Evolutionary conservation across 2,888 invertebrate species (phyloP).

Genomic region (Deilephila elpenor): DNA sequence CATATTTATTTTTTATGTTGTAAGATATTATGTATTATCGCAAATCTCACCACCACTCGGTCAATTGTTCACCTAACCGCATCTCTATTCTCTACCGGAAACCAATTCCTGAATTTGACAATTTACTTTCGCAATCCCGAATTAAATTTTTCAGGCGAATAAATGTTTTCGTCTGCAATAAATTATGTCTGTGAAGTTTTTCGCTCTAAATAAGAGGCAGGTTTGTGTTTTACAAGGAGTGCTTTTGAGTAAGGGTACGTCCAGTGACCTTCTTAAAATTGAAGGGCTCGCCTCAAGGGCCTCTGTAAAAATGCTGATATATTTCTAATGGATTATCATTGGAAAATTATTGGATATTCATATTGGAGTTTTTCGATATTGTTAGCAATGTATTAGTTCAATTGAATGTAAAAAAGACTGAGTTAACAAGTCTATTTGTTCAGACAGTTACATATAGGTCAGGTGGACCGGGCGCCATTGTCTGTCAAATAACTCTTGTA

Average conservation of each 20-base stretch:
- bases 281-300: slow-evolving; percentile 16
- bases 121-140: background rate
- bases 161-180: slow-evolving; percentile 14
- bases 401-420: background rate
- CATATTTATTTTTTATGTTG: too few relatives aligned
- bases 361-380: background rate
- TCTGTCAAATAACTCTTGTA: too few relatives aligned
- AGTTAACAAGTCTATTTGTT: too few relatives aligned
- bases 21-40: background rate
- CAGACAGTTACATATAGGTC: too few relatives aligned
- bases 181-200: slow-evolving; percentile 24
- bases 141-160: slow-evolving; percentile 19
- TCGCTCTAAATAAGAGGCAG: slow-evolving; percentile 12
- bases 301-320: slow-evolving; percentile 9
- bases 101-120: slow-evolving; percentile 16
- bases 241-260: slow-evolving; percentile 6
- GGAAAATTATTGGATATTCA: background rate
- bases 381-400: background rate
- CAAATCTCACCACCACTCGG: background rate
- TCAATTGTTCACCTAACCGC: background rate
- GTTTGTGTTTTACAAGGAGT: slow-evolving; percentile 8
- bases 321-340: slow-evolving; percentile 20
- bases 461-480: too few relatives aligned
- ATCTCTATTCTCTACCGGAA: background rate
- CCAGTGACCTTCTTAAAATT: slow-evolving; percentile 24